Base-by-base conservation (phyloP, 2,113 vertebrate species). In the Setophaga petechia region DNA sequence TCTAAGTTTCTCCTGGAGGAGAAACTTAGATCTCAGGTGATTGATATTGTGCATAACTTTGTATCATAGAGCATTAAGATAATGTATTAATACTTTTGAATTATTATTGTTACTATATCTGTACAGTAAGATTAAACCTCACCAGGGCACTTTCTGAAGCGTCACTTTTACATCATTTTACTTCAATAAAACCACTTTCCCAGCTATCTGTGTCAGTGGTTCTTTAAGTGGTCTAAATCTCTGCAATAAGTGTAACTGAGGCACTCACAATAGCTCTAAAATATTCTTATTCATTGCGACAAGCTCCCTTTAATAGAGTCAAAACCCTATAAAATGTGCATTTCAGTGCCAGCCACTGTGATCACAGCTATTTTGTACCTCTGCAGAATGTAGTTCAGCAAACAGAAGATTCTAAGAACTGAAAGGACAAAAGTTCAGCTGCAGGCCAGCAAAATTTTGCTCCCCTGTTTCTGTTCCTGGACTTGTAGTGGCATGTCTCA, bases 361-460 rank as follows among this genome's bases (percentile, higher is more conserved):
- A 87, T 33, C 39, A 75, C 10, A 1, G 19, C 19, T 63, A 43
- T 59, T 85, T 85, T 5, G 5, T 21, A 78, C 18, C 37, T 76
- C 58, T 79, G 31, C 28, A 18, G 41, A 28, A 79, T 1, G 0
- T 1, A 35, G 27, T 54, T 90, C 49, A 89, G 68, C 68, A 94
- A 94, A 84, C 43, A 86, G 5, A 76, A 49, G 33, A 39, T 89
- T 89, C 46, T 58, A 86, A 65, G 83, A 94, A 92, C 5, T 24
- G 16, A 73, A 90, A 90, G 47, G 52, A 75, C 79, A 39, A 35
- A 91, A 80, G 54, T 77, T 61, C 79, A 92, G 19, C 49, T 58
- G 37, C 59, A 80, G n/a, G 37, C n/a, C 67, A 79, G 39, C 11
- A 72, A 13, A 67, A 52, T 28, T 85, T 47, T 58, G 28, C 22